phyloP scores from a whole-genome alignment of 1,140 invertebrate genomes.

The Euura lappo region DNA sequence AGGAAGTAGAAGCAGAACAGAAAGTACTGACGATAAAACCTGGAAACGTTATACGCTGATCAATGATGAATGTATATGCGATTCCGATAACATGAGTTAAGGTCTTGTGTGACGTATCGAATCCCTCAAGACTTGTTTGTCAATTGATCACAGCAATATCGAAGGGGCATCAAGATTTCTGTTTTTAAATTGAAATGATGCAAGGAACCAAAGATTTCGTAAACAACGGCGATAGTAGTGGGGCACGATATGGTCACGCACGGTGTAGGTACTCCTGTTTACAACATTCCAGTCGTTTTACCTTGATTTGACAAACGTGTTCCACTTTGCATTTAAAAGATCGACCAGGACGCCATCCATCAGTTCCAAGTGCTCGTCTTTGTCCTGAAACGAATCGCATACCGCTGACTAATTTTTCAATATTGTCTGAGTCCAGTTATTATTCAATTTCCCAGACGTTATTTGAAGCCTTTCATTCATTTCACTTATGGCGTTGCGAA shows the following conservation, averaged over 20 bases:
- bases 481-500: neutral
- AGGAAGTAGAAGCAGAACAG: conserved; percentile 90
- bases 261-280: neutral
- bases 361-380: conserved; percentile 92
- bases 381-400: conserved; percentile 70
- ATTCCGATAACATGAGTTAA: no score
- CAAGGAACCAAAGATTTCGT: neutral
- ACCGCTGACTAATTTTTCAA: neutral
- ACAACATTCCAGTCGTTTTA: conserved; percentile 38
- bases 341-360: conserved; percentile 95
- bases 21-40: conserved; percentile 92
- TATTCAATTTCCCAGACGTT: conserved; percentile 11
- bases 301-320: conserved; percentile 92
- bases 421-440: neutral
- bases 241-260: neutral
- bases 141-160: no score
- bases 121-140: no score
- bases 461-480: no score
- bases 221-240: neutral
- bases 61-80: no score
- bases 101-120: no score
- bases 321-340: conserved; percentile 96
- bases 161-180: no score
- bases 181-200: neutral
- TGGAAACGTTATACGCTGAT: conserved; percentile 57